phyloP scores from a whole-genome alignment of 1,140 invertebrate genomes.

The Scaptodrosophila lebanonensis region DNA sequence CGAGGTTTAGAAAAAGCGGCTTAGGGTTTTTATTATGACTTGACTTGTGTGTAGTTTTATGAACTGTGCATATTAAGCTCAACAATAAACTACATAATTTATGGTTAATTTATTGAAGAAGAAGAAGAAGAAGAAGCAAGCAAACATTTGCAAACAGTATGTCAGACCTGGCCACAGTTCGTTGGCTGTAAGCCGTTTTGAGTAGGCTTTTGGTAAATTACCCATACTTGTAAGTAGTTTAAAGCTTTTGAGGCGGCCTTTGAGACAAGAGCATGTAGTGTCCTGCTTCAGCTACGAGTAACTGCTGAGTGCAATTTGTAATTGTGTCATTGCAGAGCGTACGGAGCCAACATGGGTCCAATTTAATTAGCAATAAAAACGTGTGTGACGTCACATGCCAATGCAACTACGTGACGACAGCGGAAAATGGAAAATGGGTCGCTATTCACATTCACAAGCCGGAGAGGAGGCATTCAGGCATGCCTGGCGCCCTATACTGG shows the following conservation, averaged over 20 bases:
- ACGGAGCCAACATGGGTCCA: slow-evolving; percentile 32
- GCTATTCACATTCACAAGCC: too few relatives aligned
- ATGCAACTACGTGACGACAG: slow-evolving; percentile 60
- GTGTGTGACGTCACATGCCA: slow-evolving; percentile 67
- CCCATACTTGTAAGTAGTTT: too few relatives aligned
- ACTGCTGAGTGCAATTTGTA: slow-evolving; percentile 67
- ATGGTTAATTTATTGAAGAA: slow-evolving; percentile 40
- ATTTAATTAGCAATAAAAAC: slow-evolving; percentile 74
- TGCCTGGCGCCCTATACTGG: slow-evolving; percentile 5
- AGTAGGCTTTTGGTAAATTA: too few relatives aligned
- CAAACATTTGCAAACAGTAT: too few relatives aligned
- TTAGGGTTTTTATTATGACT: slow-evolving; percentile 7
- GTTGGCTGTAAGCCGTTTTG: too few relatives aligned
- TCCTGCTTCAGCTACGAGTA: too few relatives aligned
- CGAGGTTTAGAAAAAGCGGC: slow-evolving; percentile 9
- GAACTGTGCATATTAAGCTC: slow-evolving; percentile 46
- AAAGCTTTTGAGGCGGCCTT: too few relatives aligned
- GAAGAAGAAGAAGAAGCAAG: too few relatives aligned
- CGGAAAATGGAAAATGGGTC: too few relatives aligned
- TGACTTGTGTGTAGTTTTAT: slow-evolving; percentile 35
- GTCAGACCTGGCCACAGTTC: too few relatives aligned
- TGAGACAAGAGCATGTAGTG: too few relatives aligned
- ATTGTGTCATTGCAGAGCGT: slow-evolving; percentile 55
- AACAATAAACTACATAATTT: slow-evolving; percentile 55
- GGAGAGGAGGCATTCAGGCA: too few relatives aligned